These are phyloP conservation scores for Epizoanthus ramosus DNA, from an alignment of 92 coral and sea anemone species.

Conservation along the genomic window DNA sequence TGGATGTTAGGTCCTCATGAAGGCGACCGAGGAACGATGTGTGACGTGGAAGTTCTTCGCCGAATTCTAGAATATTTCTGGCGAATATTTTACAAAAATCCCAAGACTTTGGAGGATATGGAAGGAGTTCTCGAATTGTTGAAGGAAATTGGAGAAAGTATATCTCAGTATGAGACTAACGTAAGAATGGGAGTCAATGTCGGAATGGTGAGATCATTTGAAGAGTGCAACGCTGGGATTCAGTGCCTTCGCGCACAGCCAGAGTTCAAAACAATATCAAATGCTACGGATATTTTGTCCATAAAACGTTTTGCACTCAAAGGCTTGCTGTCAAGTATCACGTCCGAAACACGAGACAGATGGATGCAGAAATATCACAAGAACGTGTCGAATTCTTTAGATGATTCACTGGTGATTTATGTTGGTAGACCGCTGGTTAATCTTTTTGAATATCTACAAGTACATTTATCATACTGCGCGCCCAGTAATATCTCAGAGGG, in stretches of 20 bases:
- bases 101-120: conserved; percentile 13
- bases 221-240: conserved; percentile 26
- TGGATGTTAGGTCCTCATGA: conserved; percentile 15
- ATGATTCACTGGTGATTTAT: neutral
- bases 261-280: conserved; percentile 3
- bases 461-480: conserved; percentile 10
- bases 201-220: conserved; percentile 28
- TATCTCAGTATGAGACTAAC: conserved; percentile 28
- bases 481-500: conserved; percentile 15
- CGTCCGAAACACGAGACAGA: conserved; percentile 1
- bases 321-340: conserved; percentile 7
- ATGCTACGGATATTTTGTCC: conserved; percentile 20
- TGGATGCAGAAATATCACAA: conserved; percentile 5
- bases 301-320: neutral
- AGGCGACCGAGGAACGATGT: neutral
- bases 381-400: conserved; percentile 4
- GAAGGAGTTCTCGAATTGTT: neutral
- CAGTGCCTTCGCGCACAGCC: neutral
- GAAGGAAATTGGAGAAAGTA: conserved; percentile 1
- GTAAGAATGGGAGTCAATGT: conserved; percentile 28
- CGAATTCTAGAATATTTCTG: conserved; percentile 4
- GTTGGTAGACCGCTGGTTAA: conserved; percentile 27
- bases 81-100: neutral
- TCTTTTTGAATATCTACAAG: conserved; percentile 16
- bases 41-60: neutral